Percentiles rank a stretch among this genome's conserved stretches.
phyloP scores from a whole-genome alignment of 2,888 invertebrate genomes.

The Drosophila setosimentum region DNA sequence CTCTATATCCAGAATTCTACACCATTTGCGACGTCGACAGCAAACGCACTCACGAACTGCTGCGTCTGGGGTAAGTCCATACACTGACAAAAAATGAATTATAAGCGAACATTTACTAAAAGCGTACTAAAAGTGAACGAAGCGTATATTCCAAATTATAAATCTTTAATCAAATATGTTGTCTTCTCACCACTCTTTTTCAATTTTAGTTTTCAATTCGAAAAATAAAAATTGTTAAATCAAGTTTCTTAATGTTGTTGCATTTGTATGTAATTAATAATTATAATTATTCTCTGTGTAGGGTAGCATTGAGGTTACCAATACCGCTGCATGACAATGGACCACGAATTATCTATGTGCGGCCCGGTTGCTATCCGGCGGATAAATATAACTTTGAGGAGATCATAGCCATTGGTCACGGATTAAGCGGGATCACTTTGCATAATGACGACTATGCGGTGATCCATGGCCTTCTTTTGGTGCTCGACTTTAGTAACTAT shows the following conservation, averaged over 20 bases:
- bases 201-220: not conserved
- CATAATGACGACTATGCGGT: constrained; percentile 87
- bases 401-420: constrained; percentile 86
- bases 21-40: constrained; percentile 72
- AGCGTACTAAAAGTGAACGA: no score
- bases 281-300: not conserved
- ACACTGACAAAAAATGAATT: not conserved
- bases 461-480: constrained; percentile 86
- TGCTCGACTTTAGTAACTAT: constrained; percentile 87
- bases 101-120: not conserved
- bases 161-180: not conserved
- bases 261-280: not conserved
- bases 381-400: constrained; percentile 85
- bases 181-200: not conserved
- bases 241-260: not conserved
- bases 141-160: not conserved
- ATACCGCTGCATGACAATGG: constrained; percentile 84
- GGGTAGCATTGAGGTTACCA: constrained; percentile 54
- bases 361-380: constrained; percentile 86
- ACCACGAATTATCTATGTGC: constrained; percentile 86
- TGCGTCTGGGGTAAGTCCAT: constrained; percentile 66
- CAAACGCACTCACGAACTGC: constrained; percentile 53
- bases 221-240: not conserved
- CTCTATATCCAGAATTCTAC: constrained; percentile 87
- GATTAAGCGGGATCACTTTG: constrained; percentile 87